Evolutionary conservation across 2,797 vertebrate species (phyloP).

Genomic region (Cheirogaleus major): DNA sequence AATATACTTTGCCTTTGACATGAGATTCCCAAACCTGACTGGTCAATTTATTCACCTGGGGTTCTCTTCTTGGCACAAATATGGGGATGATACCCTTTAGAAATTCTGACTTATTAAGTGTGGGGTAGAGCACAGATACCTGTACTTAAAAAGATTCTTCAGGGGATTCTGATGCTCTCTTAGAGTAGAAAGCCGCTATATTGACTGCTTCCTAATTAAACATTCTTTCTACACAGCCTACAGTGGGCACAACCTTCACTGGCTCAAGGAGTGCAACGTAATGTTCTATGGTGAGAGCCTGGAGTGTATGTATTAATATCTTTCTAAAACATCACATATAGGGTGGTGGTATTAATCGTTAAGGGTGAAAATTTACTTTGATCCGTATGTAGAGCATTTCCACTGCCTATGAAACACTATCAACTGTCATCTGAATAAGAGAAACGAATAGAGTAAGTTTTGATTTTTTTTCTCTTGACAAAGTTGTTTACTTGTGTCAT

Average conservation of each 20-base stretch:
- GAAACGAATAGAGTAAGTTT: neutral
- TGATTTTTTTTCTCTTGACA: neutral
- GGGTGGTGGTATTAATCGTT: neutral
- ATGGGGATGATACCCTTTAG: neutral
- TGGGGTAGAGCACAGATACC: neutral
- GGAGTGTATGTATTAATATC: neutral
- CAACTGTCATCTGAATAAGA: neutral
- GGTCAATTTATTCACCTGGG: neutral
- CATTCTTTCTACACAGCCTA: neutral
- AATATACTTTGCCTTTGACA: neutral
- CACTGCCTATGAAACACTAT: no score
- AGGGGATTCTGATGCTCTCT: neutral
- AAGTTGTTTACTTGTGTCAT: neutral
- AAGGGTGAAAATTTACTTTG: neutral
- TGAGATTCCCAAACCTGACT: neutral
- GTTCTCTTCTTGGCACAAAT: neutral
- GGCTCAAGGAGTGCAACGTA: neutral
- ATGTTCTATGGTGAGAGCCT: neutral
- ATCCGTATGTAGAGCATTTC: neutral
- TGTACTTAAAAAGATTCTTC: neutral
- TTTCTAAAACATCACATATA: neutral
- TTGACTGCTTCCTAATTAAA: neutral
- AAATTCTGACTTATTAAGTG: neutral
- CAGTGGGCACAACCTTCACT: neutral
- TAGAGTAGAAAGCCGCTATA: neutral